Evolutionary conservation across 2,797 vertebrate genomes (phyloP), one percentile per base, ranked within the genome.

Genomic region (Sebastes oblongus): DNA sequence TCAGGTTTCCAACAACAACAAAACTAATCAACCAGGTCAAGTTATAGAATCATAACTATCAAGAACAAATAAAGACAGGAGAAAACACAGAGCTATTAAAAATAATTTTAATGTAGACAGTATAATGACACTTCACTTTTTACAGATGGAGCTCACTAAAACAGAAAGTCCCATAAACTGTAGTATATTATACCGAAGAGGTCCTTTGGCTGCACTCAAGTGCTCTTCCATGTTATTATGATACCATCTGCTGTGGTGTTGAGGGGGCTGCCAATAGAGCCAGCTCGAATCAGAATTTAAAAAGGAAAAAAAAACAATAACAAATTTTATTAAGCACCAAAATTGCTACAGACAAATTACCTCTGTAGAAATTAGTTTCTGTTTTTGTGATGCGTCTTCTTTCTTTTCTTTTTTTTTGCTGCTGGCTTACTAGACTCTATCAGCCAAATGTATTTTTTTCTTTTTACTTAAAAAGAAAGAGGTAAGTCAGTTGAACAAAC

Each of bases 61-160:
- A 12, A 54, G 25, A 32, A 52, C 32, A 80, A 75, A 55, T 13
- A 76, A 73, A 54, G 10, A 25, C 5, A 79, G 30, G 42, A 55
- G 60, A 80, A 56, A 30, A 83, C 69, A 79, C 67, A 74, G 18
- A 80, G 85, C 84, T 89, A 84, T 90, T 90, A 74, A 86, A 93
- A 92, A 89, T 85, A 78, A 14, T 86, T 91, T 87, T 90, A 91
- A 93, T 90, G 76, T 77, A 72, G 83, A 91, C 86, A 83, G 24
- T 89, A 89, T 89, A 83, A 91, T 88, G 75, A 83, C 70, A 86
- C 68, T 68, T 83, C 22, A 89, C 60, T 64, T 72, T 82, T 83
- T 85, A 83, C 74, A 90, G 84, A 74, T 83, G 75, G 60, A 81
- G 88, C 84, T 88, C 81, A 88, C 30, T 74, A 61, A 78, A 90